Conservation (phyloP, 2,888 invertebrate species). For the Platycheirus albimanus region DNA sequence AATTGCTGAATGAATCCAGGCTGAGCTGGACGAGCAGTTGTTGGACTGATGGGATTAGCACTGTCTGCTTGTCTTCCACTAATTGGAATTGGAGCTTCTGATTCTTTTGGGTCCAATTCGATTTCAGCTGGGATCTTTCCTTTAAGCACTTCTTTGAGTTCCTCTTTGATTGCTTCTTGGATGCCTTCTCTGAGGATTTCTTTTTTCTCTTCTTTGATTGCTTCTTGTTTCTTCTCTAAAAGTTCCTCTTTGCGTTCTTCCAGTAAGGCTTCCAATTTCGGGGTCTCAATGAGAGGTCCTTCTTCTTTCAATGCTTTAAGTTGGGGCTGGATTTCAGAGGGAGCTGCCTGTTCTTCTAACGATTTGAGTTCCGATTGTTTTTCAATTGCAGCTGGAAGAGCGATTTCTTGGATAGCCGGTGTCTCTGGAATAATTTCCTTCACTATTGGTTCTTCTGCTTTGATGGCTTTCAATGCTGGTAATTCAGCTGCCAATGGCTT, state of each 20-base stretch:
- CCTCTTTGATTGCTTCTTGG: conserved; percentile 41
- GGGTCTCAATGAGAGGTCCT: conserved; percentile 19
- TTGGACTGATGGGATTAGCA: conserved; percentile 54
- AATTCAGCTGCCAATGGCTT: conserved; percentile 40
- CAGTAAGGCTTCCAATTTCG: conserved; percentile 23
- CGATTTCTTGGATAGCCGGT: conserved; percentile 27
- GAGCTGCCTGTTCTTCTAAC: conserved; percentile 31
- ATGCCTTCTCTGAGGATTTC: conserved; percentile 48
- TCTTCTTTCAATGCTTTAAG: conserved; percentile 27
- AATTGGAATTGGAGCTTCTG: conserved; percentile 40
- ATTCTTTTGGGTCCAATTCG: background rate
- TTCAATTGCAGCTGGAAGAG: conserved; percentile 13
- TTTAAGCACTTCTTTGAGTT: conserved; percentile 42
- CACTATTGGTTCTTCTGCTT: conserved; percentile 36
- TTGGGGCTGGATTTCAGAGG: conserved; percentile 23
- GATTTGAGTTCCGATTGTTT: conserved; percentile 33
- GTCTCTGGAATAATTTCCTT: conserved; percentile 22
- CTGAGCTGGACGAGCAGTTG: conserved; percentile 64
- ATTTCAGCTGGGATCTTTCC: conserved; percentile 34
- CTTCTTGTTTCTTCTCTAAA: conserved; percentile 13
- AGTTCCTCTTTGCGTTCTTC: conserved; percentile 38
- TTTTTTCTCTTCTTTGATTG: conserved; percentile 27
- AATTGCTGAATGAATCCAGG: conserved; percentile 66
- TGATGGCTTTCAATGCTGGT: conserved; percentile 19
- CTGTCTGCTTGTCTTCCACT: conserved; percentile 59